Evolutionary conservation across 2,797 vertebrate species (phyloP), one percentile per base, ranked within the genome.

Genomic region (Cyclopterus lumpus): DNA sequence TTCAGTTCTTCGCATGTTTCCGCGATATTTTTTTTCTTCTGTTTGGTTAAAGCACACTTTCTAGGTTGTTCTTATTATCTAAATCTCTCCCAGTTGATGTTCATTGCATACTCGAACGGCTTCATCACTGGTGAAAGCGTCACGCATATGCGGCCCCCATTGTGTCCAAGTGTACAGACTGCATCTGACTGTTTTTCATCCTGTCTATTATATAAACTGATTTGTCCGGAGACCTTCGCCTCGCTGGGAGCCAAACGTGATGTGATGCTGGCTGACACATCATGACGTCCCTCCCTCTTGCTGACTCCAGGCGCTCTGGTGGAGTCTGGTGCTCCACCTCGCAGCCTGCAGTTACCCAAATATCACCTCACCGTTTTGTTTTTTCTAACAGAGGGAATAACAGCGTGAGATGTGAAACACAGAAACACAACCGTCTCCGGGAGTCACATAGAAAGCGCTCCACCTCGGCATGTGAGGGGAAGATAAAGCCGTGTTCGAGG

Each of bases 211-310:
- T 88, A 89, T 86, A 87, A 94, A 89, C 77, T 86, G 87, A 94
- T 93, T 85, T 86, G 88, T 84, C 74, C 68, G 53, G 83, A 93
- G 91, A 91, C 83, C 81, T 91, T 83, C 48, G 71, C 78, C 69
- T 85, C 16, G 86, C 91, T 89, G 83, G 72, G 74, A 91, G 93
- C 90, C 88, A 86, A 67, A 68, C 67, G 20, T 93, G 94, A 94
- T 72, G 79, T 85, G 89, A 95, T 95, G 86, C 61, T 48, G 61
- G 82, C 82, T 86, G 94, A 94, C 93, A 86, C 72, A 59, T 88
- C 75, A 38, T 90, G 87, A 86, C 73, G 77, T 83, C 78, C 70
- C 76, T 69, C 62, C 79, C 65, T 67, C 24, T 67, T 48, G 58
- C 81, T 85, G 83, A 80, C 89, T 81, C 26, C 61, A 1, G 85